Conservation (phyloP, 2,888 invertebrate genomes). For the Drosophila melanosoma region DNA sequence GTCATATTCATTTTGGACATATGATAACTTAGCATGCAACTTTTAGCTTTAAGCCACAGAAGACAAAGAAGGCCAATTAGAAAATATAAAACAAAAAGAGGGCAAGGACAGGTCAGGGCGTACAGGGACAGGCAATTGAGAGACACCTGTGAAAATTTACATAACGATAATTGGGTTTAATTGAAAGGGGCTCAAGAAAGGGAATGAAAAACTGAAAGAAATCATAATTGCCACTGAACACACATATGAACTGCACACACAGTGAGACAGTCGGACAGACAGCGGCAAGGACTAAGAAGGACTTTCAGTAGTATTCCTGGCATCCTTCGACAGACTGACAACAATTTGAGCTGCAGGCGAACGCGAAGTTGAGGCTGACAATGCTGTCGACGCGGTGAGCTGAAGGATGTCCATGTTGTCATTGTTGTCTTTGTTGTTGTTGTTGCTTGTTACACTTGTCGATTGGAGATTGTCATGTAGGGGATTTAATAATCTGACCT, state of each 20-base stretch:
- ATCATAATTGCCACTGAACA: slow-evolving; percentile 65
- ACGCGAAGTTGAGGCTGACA: slow-evolving; percentile 62
- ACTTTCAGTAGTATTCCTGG: slow-evolving; percentile 22
- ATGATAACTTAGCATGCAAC: not conserved
- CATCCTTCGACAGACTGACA: slow-evolving; percentile 31
- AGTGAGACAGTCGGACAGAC: not conserved
- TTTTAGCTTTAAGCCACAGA: not conserved
- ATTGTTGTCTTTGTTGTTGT: slow-evolving; percentile 12
- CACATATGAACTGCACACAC: slow-evolving; percentile 22
- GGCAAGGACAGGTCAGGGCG: not conserved
- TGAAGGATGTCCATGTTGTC: slow-evolving; percentile 21
- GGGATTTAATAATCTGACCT: slow-evolving; percentile 75
- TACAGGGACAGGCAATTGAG: slow-evolving; percentile 3
- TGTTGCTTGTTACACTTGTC: slow-evolving; percentile 39
- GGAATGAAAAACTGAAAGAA: slow-evolving; percentile 34
- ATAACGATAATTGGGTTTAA: slow-evolving; percentile 73
- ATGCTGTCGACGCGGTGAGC: slow-evolving; percentile 60
- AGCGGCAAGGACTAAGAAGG: slow-evolving; percentile 5
- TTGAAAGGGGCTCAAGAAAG: slow-evolving; percentile 47
- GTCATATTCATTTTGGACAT: not conserved
- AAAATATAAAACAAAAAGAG: slow-evolving; percentile 4
- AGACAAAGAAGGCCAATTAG: slow-evolving; percentile 18
- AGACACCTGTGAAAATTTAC: slow-evolving; percentile 55
- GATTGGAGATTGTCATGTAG: slow-evolving; percentile 69
- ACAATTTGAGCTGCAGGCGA: slow-evolving; percentile 40